Evolutionary conservation across 2,113 vertebrate species (phyloP), one percentile per base, ranked within the genome.

Genomic region (Zosterops japonicus): DNA sequence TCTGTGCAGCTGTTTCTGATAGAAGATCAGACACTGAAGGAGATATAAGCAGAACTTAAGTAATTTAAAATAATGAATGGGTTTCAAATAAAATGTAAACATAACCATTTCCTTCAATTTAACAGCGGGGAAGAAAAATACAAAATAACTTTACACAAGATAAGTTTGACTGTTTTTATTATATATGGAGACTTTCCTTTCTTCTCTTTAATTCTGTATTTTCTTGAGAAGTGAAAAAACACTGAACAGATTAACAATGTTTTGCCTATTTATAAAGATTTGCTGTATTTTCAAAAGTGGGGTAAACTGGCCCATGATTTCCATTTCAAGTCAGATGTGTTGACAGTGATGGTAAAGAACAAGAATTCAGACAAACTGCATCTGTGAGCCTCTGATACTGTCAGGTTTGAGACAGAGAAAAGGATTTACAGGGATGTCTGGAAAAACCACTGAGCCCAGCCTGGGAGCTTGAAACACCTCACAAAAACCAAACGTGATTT

Each of bases 81-180:
- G 70, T 94, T 90, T 94, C 57, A 96, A 80, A 83, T 55, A 79
- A 94, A 94, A 93, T 13, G 71, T 63, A 85, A 90, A 83, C 79
- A 42, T 42, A 85, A 80, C 42, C 15, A 72, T 83, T 84, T 86
- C 63, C 80, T 94, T 93, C 75, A 88, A 20, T 52, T 74, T 80
- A 80, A 74, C 20, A 79, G 28, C 2, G 18, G 68, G 64, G 63
- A 90, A 83, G 67, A 57, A 88, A 96, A 95, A 90, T 11, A 50
- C 41, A 57, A 12, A 46, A 87, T 22, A 81, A 79, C 35, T 88
- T 94, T 29, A 87, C 67, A 18, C 53, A 92, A 61, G 49, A 65
- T n/a, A 96, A 55, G 67, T 56, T 3, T 55, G 63, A 86, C 46
- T 46, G 72, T 93, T 87, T 72, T 14, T 56, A 50, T 72, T 42